Evolutionary conservation across 1,140 invertebrate species (phyloP).

Genomic region (Anoplolepis gracilipes): DNA sequence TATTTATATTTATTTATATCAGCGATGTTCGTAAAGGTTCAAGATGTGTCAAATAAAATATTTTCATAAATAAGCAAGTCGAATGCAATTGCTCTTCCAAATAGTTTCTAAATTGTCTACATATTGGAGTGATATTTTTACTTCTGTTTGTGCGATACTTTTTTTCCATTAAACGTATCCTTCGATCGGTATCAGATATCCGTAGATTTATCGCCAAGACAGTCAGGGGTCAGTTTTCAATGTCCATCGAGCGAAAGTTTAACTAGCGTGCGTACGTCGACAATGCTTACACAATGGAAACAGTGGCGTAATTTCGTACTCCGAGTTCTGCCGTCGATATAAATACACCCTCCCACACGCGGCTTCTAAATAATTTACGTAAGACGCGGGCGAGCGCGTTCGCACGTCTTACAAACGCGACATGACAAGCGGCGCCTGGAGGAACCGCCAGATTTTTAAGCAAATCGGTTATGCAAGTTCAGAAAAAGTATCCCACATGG

Average conservation of each 20-base stretch:
- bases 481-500: constrained; percentile 5
- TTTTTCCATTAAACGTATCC: constrained; percentile 18
- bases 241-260: constrained; percentile 71
- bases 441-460: constrained; percentile 35
- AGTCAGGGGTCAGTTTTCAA: constrained; percentile 71
- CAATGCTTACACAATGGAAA: constrained; percentile 72
- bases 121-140: background rate
- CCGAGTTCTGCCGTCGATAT: constrained; percentile 63
- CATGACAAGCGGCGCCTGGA: background rate
- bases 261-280: constrained; percentile 67
- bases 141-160: background rate
- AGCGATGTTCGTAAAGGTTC: too few species aligned
- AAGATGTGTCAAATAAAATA: too few species aligned
- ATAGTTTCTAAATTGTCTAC: background rate
- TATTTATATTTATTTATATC: too few species aligned
- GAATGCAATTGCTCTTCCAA: background rate
- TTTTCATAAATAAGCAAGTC: too few species aligned
- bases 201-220: constrained; percentile 11
- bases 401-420: constrained; percentile 54
- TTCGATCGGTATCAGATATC: constrained; percentile 22
- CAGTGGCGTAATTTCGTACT: constrained; percentile 74
- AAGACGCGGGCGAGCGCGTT: constrained; percentile 56
- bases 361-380: constrained; percentile 73
- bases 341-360: constrained; percentile 72
- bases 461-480: constrained; percentile 9